These are phyloP conservation scores for Stichodactyla mertensii DNA, from an alignment of 64 coral and sea anemone species.

Conservation along the genomic window DNA sequence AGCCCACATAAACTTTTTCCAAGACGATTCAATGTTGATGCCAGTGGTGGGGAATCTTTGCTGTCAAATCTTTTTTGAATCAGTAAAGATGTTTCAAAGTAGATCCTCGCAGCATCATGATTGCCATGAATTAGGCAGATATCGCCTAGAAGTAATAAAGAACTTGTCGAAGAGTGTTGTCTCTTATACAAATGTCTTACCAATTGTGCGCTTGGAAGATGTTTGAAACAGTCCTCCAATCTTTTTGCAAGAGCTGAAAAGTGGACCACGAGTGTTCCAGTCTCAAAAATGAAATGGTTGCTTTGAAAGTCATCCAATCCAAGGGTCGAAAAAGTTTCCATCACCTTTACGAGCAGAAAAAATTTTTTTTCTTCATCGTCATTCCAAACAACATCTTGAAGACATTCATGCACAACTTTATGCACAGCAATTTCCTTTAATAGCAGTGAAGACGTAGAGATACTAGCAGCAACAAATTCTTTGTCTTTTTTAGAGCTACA, in stretches of 20 bases:
- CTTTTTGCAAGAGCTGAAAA: background rate
- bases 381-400: background rate
- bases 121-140: background rate
- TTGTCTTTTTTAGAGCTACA: background rate
- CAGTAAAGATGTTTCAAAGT: background rate
- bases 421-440: background rate
- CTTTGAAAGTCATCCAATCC: background rate
- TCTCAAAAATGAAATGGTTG: background rate
- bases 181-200: background rate
- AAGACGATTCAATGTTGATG: too few species aligned
- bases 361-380: background rate
- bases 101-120: background rate
- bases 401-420: conserved; percentile 1
- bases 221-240: background rate
- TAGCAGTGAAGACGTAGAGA: background rate
- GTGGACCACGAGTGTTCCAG: background rate
- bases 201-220: background rate
- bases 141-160: background rate
- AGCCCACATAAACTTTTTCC: too few species aligned
- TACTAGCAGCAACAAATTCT: background rate
- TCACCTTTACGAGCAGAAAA: background rate
- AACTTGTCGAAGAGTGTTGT: background rate
- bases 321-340: background rate
- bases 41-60: too few species aligned
- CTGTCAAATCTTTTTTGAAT: too few species aligned